These are phyloP conservation scores for Tyrannus savana DNA, from an alignment of 2,113 vertebrate genomes.

Conservation along the genomic window DNA sequence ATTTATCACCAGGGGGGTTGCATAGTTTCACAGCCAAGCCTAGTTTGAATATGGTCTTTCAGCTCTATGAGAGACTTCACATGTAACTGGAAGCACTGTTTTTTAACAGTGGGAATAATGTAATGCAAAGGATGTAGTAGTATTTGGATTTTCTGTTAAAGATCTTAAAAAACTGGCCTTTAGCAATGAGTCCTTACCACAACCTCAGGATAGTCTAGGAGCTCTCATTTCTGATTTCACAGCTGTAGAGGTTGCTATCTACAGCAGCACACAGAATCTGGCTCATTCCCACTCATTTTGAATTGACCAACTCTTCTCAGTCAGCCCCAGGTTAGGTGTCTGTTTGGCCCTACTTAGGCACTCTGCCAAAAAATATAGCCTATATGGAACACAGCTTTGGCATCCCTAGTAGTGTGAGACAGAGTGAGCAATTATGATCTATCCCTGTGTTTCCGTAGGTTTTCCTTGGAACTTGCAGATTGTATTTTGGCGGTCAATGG, in stretches of 20 bases:
- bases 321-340: not conserved
- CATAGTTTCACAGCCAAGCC: not conserved
- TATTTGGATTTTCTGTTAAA: not conserved
- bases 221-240: not conserved
- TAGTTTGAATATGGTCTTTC: not conserved
- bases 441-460: not conserved
- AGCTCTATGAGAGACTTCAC: not conserved
- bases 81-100: not conserved
- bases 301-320: not conserved
- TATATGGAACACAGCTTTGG: not conserved
- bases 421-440: not conserved
- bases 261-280: not conserved
- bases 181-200: not conserved
- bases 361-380: not conserved
- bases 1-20: not conserved
- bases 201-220: not conserved
- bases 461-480: not conserved
- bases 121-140: not conserved
- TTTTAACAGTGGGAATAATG: not conserved
- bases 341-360: not conserved
- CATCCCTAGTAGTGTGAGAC: not conserved
- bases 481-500: not conserved
- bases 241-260: not conserved
- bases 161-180: not conserved
- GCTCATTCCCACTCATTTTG: not conserved